Evolutionary conservation across 2,888 invertebrate genomes (phyloP), one percentile per base, ranked within the genome.

Genomic region (Lepidochrysops patricia): DNA sequence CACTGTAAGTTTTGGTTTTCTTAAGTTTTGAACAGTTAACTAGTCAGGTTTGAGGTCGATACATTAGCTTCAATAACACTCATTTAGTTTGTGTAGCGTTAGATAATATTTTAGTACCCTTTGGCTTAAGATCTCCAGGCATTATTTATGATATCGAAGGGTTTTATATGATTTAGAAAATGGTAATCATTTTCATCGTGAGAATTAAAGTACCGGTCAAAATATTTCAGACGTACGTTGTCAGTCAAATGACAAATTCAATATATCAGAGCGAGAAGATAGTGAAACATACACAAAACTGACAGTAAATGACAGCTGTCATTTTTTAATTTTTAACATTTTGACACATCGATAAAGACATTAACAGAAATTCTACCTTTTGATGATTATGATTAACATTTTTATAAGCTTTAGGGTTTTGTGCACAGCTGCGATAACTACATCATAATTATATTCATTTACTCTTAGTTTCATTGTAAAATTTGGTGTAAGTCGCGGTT

Each of bases 81-180:
- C 50, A 54, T 15, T 32, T 54, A 32, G 12, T 54, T 52, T 52
- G 13, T 50, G 6, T 58, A 58, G 58, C 23, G 23, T 48, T 48
- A 58, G 52, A 15, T 32, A 49, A 49, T 65, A 72, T 73, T 80
- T 75, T 73, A 68, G 74, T 77, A 74, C 72, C 73, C 74, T 69
- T 68, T 72, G 70, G 12, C 52, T 66, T 52, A 63, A 63, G 70
- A 69, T 69, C 68, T 67, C 70, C 62, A 57, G 49, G 57, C 61
- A 58, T 63, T 54, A 65, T 62, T 56, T 58, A 48, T 57, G 52
- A 64, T 61, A 67, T 67, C 71, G 69, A 72, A 68, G 71, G 75
- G 73, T 80, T 74, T 81, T 77, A 68, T 75, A 81, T 48, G n/a
- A 26, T 50, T 26, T 29, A 29, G n/a, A 54, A 54, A 29, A 32